Evolutionary conservation across 64 coral and sea anemone genomes (phyloP).

Genomic region (Anthopleura sola): DNA sequence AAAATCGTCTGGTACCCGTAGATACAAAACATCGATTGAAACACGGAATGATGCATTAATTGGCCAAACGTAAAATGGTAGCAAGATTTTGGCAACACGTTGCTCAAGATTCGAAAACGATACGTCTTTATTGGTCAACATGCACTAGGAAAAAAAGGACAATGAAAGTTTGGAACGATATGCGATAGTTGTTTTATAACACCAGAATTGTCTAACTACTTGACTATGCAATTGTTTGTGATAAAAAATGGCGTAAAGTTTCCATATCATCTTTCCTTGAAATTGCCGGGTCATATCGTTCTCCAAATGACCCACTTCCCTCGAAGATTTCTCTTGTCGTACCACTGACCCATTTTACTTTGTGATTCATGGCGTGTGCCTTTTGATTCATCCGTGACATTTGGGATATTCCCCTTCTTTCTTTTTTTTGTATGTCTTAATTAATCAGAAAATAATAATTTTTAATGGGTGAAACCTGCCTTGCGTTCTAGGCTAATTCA

Average conservation of each 20-base stretch:
- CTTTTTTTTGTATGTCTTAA: too few species aligned
- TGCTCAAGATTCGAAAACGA: neutral
- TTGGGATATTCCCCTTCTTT: too few species aligned
- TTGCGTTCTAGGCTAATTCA: too few species aligned
- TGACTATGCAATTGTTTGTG: neutral
- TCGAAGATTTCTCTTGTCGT: too few species aligned
- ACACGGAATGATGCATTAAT: neutral
- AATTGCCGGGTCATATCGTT: too few species aligned
- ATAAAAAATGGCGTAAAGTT: neutral
- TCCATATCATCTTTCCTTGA: too few species aligned
- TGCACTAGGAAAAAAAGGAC: neutral
- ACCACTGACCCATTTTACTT: too few species aligned
- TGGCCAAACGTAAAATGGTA: neutral
- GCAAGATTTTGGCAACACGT: neutral
- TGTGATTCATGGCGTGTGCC: too few species aligned
- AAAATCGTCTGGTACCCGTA: neutral
- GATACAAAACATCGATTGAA: neutral
- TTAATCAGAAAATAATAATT: too few species aligned
- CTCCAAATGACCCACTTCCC: too few species aligned
- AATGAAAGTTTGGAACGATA: neutral
- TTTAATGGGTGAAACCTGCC: too few species aligned
- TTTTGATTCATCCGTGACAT: too few species aligned
- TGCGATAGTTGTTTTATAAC: neutral
- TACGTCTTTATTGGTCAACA: neutral
- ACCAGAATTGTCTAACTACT: neutral